A percentile compares a stretch with the other conserved stretches of the same genome.
These are phyloP conservation scores for Tethya wilhelma DNA, from an alignment of 37 sponge, comb jelly and placozoan genomes.

Conservation along the genomic window DNA sequence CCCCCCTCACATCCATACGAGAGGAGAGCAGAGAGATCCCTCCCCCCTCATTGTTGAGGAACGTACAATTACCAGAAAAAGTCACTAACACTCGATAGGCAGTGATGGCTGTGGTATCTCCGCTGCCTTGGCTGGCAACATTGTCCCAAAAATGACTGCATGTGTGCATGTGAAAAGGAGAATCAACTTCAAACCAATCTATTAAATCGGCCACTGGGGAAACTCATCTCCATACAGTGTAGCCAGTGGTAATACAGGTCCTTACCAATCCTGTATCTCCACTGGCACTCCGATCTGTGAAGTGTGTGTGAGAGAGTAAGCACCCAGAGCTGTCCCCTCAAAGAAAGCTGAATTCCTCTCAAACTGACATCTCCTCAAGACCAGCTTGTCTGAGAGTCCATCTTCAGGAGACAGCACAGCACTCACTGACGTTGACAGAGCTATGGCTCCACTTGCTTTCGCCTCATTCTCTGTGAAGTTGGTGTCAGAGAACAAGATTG, in stretches of 20 bases:
- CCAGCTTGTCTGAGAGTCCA: constrained; percentile 11
- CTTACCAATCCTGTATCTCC: constrained; percentile 60
- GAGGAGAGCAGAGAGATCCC: constrained; percentile 60
- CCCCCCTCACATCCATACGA: constrained; percentile 55
- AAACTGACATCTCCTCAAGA: constrained; percentile 48
- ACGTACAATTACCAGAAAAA: constrained; percentile 37
- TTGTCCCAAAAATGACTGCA: constrained; percentile 17
- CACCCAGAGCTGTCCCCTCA: constrained; percentile 74
- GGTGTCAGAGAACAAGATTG: constrained; percentile 17
- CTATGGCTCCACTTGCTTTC: constrained; percentile 53
- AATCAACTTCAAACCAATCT: too few species aligned
- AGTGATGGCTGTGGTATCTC: constrained; percentile 50
- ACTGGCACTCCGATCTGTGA: constrained; percentile 54
- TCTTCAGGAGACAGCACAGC: background rate
- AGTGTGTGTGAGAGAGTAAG: constrained; percentile 54
- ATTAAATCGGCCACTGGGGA: background rate
- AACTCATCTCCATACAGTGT: background rate
- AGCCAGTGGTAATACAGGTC: background rate
- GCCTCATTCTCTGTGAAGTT: constrained; percentile 54
- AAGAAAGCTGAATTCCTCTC: constrained; percentile 33
- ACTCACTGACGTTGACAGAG: constrained; percentile 37
- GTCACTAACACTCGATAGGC: constrained; percentile 49
- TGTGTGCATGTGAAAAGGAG: too few species aligned
- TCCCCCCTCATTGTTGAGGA: constrained; percentile 57
- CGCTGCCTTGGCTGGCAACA: background rate